Evolutionary conservation across 2,888 invertebrate species (phyloP).

Genomic region (Rhingia campestris): DNA sequence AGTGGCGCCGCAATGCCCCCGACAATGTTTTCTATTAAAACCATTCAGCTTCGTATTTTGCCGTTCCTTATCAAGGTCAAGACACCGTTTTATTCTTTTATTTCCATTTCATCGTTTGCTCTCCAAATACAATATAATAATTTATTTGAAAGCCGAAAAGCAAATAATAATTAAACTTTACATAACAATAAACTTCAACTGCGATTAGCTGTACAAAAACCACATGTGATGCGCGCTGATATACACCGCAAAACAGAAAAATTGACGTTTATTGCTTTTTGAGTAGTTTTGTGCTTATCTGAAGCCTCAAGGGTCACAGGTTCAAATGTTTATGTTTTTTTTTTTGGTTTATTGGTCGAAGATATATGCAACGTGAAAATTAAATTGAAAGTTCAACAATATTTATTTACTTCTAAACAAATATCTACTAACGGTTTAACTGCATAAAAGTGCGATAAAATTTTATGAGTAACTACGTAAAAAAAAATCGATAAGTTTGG

Average conservation of each 20-base stretch:
- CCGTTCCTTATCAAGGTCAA: conserved; percentile 16
- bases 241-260: conserved; percentile 3
- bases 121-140: conserved; percentile 3
- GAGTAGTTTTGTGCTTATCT: conserved; percentile 35
- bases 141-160: conserved; percentile 13
- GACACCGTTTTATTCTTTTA: not conserved
- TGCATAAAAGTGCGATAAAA: not conserved
- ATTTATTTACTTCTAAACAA: too few species aligned
- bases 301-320: conserved; percentile 25
- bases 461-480: conserved; percentile 20
- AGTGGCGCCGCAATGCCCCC: not conserved
- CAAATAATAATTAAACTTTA: conserved; percentile 47
- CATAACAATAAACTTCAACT: conserved; percentile 45
- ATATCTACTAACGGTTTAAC: too few species aligned
- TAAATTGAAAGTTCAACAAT: not conserved
- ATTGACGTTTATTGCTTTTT: conserved; percentile 20
- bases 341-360: conserved; percentile 22
- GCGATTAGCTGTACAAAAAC: conserved; percentile 18
- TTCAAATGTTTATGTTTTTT: not conserved
- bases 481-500: conserved; percentile 16
- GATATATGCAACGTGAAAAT: not conserved
- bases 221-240: not conserved
- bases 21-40: not conserved
- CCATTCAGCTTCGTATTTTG: not conserved
- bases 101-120: not conserved